Evolutionary conservation across 2,797 vertebrate genomes (phyloP), one percentile per base, ranked within the genome.

Genomic region (Coreius guichenoti): DNA sequence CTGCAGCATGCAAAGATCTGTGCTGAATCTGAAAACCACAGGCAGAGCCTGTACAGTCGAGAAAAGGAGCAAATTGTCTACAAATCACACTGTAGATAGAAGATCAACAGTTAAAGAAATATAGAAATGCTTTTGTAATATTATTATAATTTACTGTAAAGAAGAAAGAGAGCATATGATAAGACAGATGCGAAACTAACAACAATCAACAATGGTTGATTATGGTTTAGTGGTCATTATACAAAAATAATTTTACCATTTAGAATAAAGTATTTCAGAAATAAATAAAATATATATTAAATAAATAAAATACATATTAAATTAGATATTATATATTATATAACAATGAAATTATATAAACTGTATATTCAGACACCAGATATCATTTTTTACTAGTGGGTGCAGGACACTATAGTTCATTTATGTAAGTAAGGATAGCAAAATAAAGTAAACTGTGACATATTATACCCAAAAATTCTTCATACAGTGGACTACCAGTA

Each of bases 11-110:
- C 88, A 89, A 89, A 89, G 89, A 89, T 93, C 91, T 92, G 90
- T 91, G 92, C 92, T 92, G 89, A 92, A 95, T 85, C 88, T 91
- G 93, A 87, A 94, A 86, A 83, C 88, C 89, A 89, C 90, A 90
- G 92, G 91, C 70, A 85, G 88, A 87, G 90, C 82, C 83, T 91
- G 92, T 76, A 88, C 90, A 90, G 91, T 90, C 65, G 77, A 81
- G 86, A 87, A 80, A 58, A 89, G 86, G 89, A 90, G 68, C 88
- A 88, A 86, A 87, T 87, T 84, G 21, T 83, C 87, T 93, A 70
- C 87, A 89, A 81, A 89, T 86, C 86, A 87, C 80, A 86, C 51
- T 56, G 47, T 65, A 19, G 61, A 73, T 69, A 51, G 51, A 29
- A 76, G 21, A 69, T 36, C 29, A 33, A 78, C 87, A 80, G 90